Conservation (phyloP, 2,797 vertebrate genomes). For the Cuniculus paca region DNA sequence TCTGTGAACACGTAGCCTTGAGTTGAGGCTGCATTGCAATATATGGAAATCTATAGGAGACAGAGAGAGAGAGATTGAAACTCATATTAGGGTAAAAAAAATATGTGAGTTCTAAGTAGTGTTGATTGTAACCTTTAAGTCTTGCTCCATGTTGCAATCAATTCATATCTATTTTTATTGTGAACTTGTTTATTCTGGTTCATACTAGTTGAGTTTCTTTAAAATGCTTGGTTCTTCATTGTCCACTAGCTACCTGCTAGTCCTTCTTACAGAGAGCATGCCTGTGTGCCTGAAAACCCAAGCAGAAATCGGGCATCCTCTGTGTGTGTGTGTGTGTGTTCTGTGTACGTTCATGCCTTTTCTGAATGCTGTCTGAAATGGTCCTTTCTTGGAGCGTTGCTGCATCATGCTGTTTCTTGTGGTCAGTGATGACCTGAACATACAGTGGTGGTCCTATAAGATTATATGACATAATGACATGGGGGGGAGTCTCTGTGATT, state of each 20-base stretch:
- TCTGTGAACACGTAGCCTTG: not conserved
- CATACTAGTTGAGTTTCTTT: not conserved
- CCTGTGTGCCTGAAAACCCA: not conserved
- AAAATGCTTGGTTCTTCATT: not conserved
- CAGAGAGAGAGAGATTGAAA: accelerated
- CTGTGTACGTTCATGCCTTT: not conserved
- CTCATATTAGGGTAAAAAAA: no score
- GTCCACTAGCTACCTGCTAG: not conserved
- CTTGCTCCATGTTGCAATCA: not conserved
- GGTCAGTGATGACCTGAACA: accelerated
- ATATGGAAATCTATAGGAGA: not conserved
- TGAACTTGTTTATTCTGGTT: not conserved
- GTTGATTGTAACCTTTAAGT: not conserved
- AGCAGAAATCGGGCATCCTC: not conserved
- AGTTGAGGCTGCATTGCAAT: no score
- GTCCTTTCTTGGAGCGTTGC: not conserved
- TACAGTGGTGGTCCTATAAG: not conserved
- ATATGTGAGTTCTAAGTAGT: accelerated
- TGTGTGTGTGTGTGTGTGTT: not conserved
- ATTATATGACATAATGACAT: no score
- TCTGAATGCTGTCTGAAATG: not conserved
- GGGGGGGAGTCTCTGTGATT: no score
- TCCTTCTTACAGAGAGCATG: no score
- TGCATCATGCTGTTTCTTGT: not conserved
- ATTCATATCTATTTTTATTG: accelerated